Evolutionary conservation across 2,888 invertebrate genomes (phyloP).

Genomic region (Eupithecia vulgata): DNA sequence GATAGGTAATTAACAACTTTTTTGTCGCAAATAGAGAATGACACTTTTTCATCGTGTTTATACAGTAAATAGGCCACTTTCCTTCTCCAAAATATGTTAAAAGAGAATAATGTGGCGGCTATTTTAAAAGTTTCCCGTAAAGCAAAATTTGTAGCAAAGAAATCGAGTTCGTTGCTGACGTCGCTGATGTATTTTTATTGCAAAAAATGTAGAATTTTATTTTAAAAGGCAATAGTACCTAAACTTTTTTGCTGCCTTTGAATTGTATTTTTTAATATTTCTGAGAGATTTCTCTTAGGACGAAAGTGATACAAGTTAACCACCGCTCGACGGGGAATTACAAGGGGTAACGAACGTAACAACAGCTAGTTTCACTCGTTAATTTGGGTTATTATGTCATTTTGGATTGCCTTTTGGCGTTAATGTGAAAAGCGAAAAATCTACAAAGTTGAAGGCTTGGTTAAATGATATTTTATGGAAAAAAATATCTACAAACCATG

Average conservation of each 20-base stretch:
- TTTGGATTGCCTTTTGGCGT: constrained; percentile 46
- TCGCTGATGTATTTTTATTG: too few species aligned
- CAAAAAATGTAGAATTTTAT: too few species aligned
- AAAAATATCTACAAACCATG: not conserved
- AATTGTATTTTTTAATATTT: not conserved
- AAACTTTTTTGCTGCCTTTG: not conserved
- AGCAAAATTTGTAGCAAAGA: not conserved
- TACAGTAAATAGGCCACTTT: not conserved
- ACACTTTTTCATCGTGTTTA: not conserved
- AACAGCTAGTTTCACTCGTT: constrained; percentile 70
- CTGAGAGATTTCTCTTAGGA: not conserved
- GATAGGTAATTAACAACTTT: not conserved
- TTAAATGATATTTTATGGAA: not conserved
- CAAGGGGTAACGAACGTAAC: constrained; percentile 69
- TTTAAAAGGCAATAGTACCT: too few species aligned
- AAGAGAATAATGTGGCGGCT: not conserved
- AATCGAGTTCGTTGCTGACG: not conserved
- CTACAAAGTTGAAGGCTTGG: not conserved
- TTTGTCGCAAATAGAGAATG: not conserved
- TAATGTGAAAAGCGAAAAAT: constrained; percentile 19
- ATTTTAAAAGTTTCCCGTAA: not conserved
- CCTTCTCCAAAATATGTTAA: not conserved
- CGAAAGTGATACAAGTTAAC: constrained; percentile 9
- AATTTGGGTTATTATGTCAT: constrained; percentile 82
- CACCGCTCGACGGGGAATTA: constrained; percentile 58